A percentile compares a stretch with the other conserved stretches of the same genome.
These are phyloP conservation scores for Spea multiplicata DNA, from an alignment of 2,113 vertebrate genomes.

Conservation along the genomic window DNA sequence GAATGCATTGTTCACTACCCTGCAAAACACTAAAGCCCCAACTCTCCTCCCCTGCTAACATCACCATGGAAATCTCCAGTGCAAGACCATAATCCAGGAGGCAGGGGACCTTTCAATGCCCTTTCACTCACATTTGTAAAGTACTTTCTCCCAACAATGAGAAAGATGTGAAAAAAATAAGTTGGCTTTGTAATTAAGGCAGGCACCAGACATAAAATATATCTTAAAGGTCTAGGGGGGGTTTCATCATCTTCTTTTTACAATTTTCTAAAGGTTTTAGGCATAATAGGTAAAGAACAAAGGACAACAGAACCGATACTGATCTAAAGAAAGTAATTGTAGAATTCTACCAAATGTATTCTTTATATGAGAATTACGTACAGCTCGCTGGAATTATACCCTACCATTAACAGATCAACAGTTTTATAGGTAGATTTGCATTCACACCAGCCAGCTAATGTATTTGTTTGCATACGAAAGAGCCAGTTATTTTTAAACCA, in stretches of 20 bases:
- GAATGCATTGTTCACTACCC: conserved; percentile 40
- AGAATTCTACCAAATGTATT: too few species aligned
- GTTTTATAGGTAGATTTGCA: too few species aligned
- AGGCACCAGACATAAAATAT: neutral
- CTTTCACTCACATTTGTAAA: conserved; percentile 35
- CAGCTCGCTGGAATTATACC: too few species aligned
- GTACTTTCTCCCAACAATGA: conserved; percentile 20
- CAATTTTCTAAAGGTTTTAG: too few species aligned
- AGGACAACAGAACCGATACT: too few species aligned
- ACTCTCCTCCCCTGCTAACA: conserved; percentile 30
- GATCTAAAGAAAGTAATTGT: too few species aligned
- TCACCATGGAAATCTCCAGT: conserved; percentile 42
- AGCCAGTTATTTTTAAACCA: neutral
- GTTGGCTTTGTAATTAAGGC: neutral
- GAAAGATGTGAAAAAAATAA: conserved; percentile 3
- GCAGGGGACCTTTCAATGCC: conserved; percentile 36
- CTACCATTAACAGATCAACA: too few species aligned
- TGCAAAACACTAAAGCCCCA: conserved; percentile 28
- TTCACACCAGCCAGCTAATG: too few species aligned
- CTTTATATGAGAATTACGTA: too few species aligned
- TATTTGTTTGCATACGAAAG: too few species aligned
- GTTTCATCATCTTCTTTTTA: too few species aligned
- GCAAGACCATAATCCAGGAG: conserved; percentile 30
- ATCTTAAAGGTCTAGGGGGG: neutral
- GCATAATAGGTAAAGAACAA: too few species aligned